Evolutionary conservation across 2,113 vertebrate genomes (phyloP).

Genomic region (Lophochroa leadbeateri): DNA sequence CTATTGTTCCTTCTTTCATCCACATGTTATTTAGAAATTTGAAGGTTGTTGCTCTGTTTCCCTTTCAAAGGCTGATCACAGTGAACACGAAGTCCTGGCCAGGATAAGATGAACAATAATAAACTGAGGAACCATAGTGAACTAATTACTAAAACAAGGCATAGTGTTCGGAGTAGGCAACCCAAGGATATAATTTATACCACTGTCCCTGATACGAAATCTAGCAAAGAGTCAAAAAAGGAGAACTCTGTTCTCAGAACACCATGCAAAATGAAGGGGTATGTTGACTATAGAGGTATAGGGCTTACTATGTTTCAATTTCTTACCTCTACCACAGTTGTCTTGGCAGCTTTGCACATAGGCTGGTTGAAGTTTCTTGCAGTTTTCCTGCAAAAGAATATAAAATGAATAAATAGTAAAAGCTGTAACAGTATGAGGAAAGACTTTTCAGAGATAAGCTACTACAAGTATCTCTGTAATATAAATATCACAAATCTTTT

Average conservation of each 20-base stretch:
- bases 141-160: neutral
- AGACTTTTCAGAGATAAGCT: neutral
- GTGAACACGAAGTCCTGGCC: rapidly evolving
- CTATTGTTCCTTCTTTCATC: neutral
- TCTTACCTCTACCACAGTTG: constrained; percentile 93
- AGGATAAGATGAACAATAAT: neutral
- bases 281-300: neutral
- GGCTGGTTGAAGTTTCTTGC: constrained; percentile 97
- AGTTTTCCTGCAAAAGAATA: constrained; percentile 84
- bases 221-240: neutral
- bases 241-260: neutral
- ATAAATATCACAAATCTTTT: neutral
- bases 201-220: neutral
- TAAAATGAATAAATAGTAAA: neutral
- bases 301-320: neutral
- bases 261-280: rapidly evolving
- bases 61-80: neutral
- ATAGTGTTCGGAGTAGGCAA: neutral
- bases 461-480: neutral
- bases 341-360: constrained; percentile 96
- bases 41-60: neutral
- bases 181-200: neutral
- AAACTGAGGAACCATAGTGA: neutral
- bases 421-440: neutral
- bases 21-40: neutral